Evolutionary conservation across 2,888 invertebrate species (phyloP).

Genomic region (Melieria crassipennis): DNA sequence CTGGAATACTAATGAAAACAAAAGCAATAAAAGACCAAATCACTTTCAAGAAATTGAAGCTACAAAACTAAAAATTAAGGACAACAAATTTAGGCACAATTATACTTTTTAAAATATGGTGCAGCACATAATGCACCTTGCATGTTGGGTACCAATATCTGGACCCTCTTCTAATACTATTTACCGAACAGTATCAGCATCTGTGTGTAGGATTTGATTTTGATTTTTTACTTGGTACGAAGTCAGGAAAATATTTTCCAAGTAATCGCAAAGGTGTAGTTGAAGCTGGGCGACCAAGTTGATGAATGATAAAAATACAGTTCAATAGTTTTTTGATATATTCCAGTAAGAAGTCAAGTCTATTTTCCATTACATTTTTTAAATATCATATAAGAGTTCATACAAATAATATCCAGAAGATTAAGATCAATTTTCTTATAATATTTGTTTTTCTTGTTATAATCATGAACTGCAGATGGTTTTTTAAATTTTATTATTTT

Average conservation of each 20-base stretch:
- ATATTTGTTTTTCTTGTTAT: neutral
- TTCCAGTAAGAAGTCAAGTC: conserved; percentile 12
- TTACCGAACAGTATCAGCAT: conserved; percentile 15
- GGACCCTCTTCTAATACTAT: conserved; percentile 13
- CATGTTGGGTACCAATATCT: conserved; percentile 21
- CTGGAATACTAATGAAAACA: too few species aligned
- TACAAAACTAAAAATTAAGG: conserved; percentile 10
- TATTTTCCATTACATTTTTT: conserved; percentile 6
- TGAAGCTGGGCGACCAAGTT: conserved; percentile 11
- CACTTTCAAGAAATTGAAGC: conserved; percentile 7
- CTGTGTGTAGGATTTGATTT: conserved; percentile 22
- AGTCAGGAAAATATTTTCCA: neutral
- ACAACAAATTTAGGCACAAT: neutral
- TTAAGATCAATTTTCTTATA: conserved; percentile 15
- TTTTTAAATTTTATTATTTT: too few species aligned
- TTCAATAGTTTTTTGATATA: conserved; percentile 12
- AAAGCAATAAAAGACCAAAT: neutral
- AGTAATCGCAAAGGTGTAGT: conserved; percentile 2
- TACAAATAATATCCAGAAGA: conserved; percentile 3
- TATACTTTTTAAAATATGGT: conserved; percentile 23
- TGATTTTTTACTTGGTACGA: conserved; percentile 9
- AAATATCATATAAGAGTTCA: conserved; percentile 6
- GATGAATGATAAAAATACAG: conserved; percentile 15
- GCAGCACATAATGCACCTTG: conserved; percentile 26
- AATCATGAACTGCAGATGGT: too few species aligned